Evolutionary conservation across 2,888 invertebrate species (phyloP), one percentile per base, ranked within the genome.

Genomic region (Cetonia aurata): DNA sequence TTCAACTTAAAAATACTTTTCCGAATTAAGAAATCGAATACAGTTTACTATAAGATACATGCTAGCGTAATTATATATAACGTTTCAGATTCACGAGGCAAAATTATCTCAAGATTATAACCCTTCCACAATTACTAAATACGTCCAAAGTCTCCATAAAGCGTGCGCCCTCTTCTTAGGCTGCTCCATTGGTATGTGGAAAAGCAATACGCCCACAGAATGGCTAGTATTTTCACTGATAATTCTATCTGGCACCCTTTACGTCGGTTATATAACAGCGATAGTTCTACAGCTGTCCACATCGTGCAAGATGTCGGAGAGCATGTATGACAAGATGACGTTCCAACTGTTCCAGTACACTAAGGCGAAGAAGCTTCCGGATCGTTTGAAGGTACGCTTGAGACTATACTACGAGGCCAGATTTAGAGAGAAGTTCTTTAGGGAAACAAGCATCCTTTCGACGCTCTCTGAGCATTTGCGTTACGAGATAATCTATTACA

Each of bases 391-490:
- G 13, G 19, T 53, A 6, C 41, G 60, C 8, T 13, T 69, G 31
- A n/a, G 13, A 0, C 12, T 62, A 8, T 69, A 52, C n/a, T 69
- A 69, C 33, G 53, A 59, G 46, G 42, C 60, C 10, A 50, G 53
- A 10, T 69, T 62, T 12, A 60, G 59, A 33, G 60, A 69, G 31
- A 59, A 53, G 42, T 69, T 42, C 44, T 69, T 69, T 33, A 52
- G 44, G 12, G 69, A 69, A 31, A 50, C 13, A 8, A 42, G 15
- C 4, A 69, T 69, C 10, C 44, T 69, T 12, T n/a, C 41, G 1
- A 62, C 69, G 13, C 44, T 69, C 15, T 69, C 69, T n/a, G 60
- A 69, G 13, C 69, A 69, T 25, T 17, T 69, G 6, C 50, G 53
- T 3, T 60, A 60, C 31, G 69, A 69, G 37, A 50, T 69, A 17